Base-by-base conservation (phyloP, 2,888 invertebrate species). In the Drosophila nr. fundita region DNA sequence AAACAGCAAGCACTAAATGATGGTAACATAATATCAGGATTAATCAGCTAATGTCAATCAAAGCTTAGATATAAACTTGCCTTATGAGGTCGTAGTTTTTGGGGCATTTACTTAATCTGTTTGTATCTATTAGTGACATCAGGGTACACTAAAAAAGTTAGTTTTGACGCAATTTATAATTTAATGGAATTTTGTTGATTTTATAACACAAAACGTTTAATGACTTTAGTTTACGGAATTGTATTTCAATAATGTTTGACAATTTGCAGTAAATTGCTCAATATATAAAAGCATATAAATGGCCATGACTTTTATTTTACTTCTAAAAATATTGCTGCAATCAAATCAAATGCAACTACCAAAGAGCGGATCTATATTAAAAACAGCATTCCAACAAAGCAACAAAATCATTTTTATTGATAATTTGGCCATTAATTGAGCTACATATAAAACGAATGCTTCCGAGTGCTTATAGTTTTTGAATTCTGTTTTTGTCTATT, bases 171-270 rank as follows among this genome's bases (percentile, higher is more conserved):
- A 75, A 79, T 77, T 78, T 75, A 76, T 78, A 24, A 4, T 45
- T 24, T 5, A 21, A 4, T 15, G 15, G 7, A 4, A 15, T 24
- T 45, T 15, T 15, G 4, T 24, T 85, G 83, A 83, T 81, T 82
- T 79, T 84, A 82, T 79, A 75, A 84, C 79, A 79, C 83, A 81
- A 86, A 82, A 81, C 75, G 78, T 70, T 81, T 86, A 79, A 75
- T 73, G 76, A 72, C 78, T 75, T 72, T 77, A 76, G 80, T 78
- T 81, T 66, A 63, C 64, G 59, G 68, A 49, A 50, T 57, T 32
- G 11, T 76, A 87, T 82, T 76, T 18, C 40, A 24, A 32, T 32
- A 18, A 49, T 10, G 21, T 45, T 15, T 32, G 42, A n/a, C 40
- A 24, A 49, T 27, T 38, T 54, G 11, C 2, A 10, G 13, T 38